These are phyloP conservation scores for Anser cygnoides DNA, from an alignment of 2,113 vertebrate species.

Conservation along the genomic window DNA sequence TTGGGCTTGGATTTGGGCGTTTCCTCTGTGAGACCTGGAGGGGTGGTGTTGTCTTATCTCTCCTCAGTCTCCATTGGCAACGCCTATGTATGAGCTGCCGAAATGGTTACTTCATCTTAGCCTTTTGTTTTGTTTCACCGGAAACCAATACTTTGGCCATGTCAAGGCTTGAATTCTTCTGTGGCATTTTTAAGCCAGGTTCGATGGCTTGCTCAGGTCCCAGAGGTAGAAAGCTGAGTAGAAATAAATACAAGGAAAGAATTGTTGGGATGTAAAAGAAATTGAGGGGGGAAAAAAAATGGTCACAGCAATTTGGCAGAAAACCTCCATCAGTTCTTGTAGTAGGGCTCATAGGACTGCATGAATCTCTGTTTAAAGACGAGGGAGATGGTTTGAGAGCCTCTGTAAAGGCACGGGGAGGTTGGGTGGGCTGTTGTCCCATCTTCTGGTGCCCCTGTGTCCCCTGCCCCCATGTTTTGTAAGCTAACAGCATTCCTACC, in stretches of 20 bases:
- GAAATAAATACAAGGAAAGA: slow-evolving; percentile 31
- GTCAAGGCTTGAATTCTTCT: slow-evolving; percentile 33
- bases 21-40: neutral
- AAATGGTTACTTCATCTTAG: slow-evolving; percentile 23
- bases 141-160: slow-evolving; percentile 60
- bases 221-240: slow-evolving; percentile 36
- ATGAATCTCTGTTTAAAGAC: neutral
- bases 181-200: slow-evolving; percentile 45
- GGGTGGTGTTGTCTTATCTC: slow-evolving; percentile 17
- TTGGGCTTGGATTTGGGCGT: neutral
- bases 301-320: neutral
- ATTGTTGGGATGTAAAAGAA: neutral
- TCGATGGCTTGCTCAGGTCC: slow-evolving; percentile 4
- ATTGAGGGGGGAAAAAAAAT: rapidly evolving
- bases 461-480: neutral
- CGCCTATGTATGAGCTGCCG: slow-evolving; percentile 24
- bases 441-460: neutral
- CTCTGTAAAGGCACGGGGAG: neutral
- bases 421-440: neutral
- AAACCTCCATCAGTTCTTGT: neutral
- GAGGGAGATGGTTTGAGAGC: neutral
- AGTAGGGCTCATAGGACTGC: neutral
- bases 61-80: slow-evolving; percentile 36
- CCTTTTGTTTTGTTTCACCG: slow-evolving; percentile 66
- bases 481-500: neutral